phyloP scores from a whole-genome alignment of 1,140 invertebrate species.

The Diplogasteroides magnus region DNA sequence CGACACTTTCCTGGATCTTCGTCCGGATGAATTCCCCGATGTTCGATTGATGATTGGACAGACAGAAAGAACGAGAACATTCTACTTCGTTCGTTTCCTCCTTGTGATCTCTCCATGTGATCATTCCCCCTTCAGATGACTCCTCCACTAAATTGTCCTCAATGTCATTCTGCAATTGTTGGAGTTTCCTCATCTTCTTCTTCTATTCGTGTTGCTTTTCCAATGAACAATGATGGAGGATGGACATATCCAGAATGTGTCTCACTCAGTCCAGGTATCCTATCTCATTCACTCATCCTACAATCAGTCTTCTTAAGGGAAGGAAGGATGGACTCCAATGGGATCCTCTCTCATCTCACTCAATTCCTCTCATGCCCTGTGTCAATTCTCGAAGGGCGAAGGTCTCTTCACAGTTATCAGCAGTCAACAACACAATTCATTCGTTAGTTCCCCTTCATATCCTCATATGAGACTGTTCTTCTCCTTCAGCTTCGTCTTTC shows the following conservation, averaged over 20 bases:
- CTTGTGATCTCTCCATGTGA: conserved; percentile 25
- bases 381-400: conserved; percentile 33
- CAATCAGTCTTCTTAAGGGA: neutral
- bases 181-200: conserved; percentile 11
- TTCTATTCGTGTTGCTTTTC: conserved; percentile 35
- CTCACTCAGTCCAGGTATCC: neutral
- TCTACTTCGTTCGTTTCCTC: conserved; percentile 6
- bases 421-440: neutral
- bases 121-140: conserved; percentile 23
- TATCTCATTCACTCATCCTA: neutral
- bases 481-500: conserved; percentile 19
- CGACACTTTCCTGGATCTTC: conserved; percentile 29
- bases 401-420: neutral
- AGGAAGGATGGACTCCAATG: conserved; percentile 5
- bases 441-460: neutral
- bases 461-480: neutral
- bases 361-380: conserved; percentile 41
- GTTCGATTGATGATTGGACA: conserved; percentile 5
- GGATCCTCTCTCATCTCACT: conserved; percentile 35
- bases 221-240: conserved; percentile 27
- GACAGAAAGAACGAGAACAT: conserved; percentile 1
- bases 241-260: conserved; percentile 46
- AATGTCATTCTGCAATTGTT: conserved; percentile 3
- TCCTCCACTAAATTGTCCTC: conserved; percentile 19
- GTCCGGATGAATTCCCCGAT: conserved; percentile 18